Conservation (phyloP, 2,888 invertebrate species). For the Coremacera marginata region DNA sequence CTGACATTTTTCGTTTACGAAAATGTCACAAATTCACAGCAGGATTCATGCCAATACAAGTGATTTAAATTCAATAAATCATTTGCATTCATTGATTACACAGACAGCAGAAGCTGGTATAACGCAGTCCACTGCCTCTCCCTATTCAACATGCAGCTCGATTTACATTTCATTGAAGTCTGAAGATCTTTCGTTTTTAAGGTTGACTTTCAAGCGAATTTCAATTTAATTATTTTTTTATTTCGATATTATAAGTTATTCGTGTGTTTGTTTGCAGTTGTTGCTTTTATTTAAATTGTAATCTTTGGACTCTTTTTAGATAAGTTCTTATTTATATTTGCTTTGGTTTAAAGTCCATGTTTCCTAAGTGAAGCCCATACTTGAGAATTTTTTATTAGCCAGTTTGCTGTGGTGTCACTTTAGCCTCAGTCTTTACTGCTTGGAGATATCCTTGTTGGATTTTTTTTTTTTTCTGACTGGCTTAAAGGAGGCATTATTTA, state of each 20-base stretch:
- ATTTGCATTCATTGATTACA: constrained; percentile 61
- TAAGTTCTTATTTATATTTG: not conserved
- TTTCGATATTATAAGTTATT: not conserved
- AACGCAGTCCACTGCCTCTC: not conserved
- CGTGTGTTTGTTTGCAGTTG: not conserved
- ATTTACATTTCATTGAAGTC: not conserved
- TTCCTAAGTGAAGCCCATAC: not conserved
- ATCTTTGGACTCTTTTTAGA: constrained; percentile 5
- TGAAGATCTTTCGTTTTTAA: not conserved
- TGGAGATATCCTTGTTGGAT: not conserved
- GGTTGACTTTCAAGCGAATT: constrained; percentile 13
- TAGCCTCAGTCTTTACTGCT: not conserved
- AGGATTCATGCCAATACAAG: constrained; percentile 68
- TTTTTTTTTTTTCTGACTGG: not conserved
- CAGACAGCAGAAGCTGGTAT: constrained; percentile 36
- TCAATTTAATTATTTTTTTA: constrained; percentile 31
- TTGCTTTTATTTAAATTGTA: constrained; percentile 30
- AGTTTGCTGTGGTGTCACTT: not conserved
- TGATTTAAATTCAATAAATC: constrained; percentile 69
- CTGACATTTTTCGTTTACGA: constrained; percentile 68
- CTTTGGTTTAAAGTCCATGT: constrained; percentile 8
- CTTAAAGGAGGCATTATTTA: constrained; percentile 28
- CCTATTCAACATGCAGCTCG: not conserved
- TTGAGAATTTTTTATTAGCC: not conserved
- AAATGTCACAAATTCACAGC: constrained; percentile 69